Base-by-base conservation (phyloP, 1,140 invertebrate genomes). In the Tachypleus tridentatus region DNA sequence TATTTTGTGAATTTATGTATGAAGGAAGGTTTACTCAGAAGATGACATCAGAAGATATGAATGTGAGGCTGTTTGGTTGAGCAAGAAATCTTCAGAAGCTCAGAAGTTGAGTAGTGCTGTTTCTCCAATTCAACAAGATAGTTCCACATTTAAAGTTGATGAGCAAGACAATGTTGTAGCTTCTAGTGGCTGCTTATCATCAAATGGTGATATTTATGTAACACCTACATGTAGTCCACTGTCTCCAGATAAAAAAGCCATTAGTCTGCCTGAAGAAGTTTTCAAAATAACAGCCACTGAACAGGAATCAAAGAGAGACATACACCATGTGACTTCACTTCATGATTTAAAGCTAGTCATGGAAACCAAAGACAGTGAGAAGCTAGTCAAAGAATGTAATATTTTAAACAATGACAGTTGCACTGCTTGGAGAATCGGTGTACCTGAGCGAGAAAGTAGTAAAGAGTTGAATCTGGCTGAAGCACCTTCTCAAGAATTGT, bases 11-110 rank as follows among this genome's bases (percentile, higher is more conserved):
- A 29, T 29, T 29, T 29, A 29, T 29, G 29, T 29, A 29, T 29
- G 29, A 29, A 68, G 67, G 54, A 68, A 65, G 52, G 64, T 68
- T 29, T 68, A 68, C 51, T 63, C 67, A 58, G 64, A 66, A 63
- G 67, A 68, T 63, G 67, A 68, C 61, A 65, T 68, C 49, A 63
- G 67, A 48, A 68, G 65, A 60, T 49, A 65, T 60, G 67, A 68
- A 57, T 68, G 64, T 68, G 67, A 68, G 64, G 62, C 62, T 51
- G 51, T 68, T 51, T 57, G 65, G 29, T 51, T 68, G 8, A 63
- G 67, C 54, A 65, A 65, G 50, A 68, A 62, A 51, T 65, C 61
- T 57, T 57, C 57, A 60, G 61, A 66, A 58, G 29, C 29, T 29
- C 29, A 29, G 29, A 29, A 29, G 29, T 29, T 29, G 0, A 2